Base-by-base conservation (phyloP, 2,113 vertebrate species). In the Sitta europaea region DNA sequence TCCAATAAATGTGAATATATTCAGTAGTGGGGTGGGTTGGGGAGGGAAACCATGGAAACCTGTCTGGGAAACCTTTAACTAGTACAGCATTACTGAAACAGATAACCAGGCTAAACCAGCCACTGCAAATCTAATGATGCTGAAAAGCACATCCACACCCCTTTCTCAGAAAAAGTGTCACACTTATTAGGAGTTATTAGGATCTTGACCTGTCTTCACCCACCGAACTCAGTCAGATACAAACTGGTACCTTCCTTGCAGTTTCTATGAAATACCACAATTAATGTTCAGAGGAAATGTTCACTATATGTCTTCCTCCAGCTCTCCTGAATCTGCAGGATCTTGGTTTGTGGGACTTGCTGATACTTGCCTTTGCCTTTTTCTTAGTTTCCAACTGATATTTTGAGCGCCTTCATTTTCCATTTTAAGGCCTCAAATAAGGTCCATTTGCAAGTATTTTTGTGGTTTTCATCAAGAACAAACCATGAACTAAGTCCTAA, bases 11-110 rank as follows among this genome's bases (percentile, higher is more conserved):
- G 70, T 21, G 88, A 97, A 92, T 75, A 67, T 65, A 97, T 97
- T 97, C 96, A 95, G 40, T 77, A 79, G 61, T 73, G 33, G 40
- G 79, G 81, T 51, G 40, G 21, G 53, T 62, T 33, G 20, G 16
- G 16, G 14, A 71, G 83, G 53, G 40, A 97, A 98, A 91, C 77
- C 77, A 95, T 91, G 80, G 86, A 93, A 97, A 97, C 73, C 83
- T 90, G 57, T n/a, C 74, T 94, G 79, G 90, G 94, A 97, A 98
- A 97, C 31, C 35, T 94, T 96, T 97, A 97, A 96, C 85, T 82
- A 79, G 81, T 89, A 71, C 21, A 78, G 36, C 77, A 85, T 88
- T 94, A 93, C 67, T 87, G 74, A 93, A 88, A 92, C 31, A 5
- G 18, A 88, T 92, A 92, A 80, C 58, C 7, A 16, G 84, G 85